Percentiles rank a stretch among this genome's conserved stretches.
These are phyloP conservation scores for Troides oblongomaculatus DNA, from an alignment of 2,888 invertebrate genomes.

Conservation along the genomic window DNA sequence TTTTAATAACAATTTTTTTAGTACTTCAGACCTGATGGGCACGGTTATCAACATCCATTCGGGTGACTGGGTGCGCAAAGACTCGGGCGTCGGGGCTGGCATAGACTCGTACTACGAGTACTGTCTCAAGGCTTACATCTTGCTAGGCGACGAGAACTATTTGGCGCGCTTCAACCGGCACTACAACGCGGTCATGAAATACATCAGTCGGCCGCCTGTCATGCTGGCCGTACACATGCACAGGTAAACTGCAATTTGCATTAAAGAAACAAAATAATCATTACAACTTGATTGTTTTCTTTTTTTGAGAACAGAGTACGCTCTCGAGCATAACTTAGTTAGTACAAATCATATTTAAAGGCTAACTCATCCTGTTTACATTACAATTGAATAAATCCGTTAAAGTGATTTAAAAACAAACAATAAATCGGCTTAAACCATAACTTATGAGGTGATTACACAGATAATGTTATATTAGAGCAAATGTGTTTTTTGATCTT, in stretches of 20 bases:
- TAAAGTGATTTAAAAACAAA: too few species aligned
- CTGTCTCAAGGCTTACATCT: constrained; percentile 97
- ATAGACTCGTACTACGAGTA: constrained; percentile 99
- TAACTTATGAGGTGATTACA: too few species aligned
- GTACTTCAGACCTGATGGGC: constrained; percentile 94
- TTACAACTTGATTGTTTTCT: too few species aligned
- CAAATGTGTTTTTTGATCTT: too few species aligned
- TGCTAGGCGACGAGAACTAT: constrained; percentile 96
- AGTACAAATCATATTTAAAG: too few species aligned
- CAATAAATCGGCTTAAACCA: too few species aligned
- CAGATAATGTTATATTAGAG: too few species aligned
- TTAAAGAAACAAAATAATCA: too few species aligned
- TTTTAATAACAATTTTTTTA: constrained; percentile 32
- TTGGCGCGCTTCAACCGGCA: constrained; percentile 96
- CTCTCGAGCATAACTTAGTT: too few species aligned
- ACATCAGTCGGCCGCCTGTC: constrained; percentile 96
- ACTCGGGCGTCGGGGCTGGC: constrained; percentile 99
- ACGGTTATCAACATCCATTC: constrained; percentile 98
- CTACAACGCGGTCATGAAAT: constrained; percentile 98
- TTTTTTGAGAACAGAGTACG: too few species aligned
- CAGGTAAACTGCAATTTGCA: constrained; percentile 55
- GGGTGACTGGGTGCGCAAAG: constrained; percentile 98
- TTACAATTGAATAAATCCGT: too few species aligned
- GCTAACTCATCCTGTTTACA: too few species aligned
- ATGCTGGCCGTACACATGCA: constrained; percentile 98